These are phyloP conservation scores for Phortica okadai DNA, from an alignment of 2,888 invertebrate genomes.

Conservation along the genomic window DNA sequence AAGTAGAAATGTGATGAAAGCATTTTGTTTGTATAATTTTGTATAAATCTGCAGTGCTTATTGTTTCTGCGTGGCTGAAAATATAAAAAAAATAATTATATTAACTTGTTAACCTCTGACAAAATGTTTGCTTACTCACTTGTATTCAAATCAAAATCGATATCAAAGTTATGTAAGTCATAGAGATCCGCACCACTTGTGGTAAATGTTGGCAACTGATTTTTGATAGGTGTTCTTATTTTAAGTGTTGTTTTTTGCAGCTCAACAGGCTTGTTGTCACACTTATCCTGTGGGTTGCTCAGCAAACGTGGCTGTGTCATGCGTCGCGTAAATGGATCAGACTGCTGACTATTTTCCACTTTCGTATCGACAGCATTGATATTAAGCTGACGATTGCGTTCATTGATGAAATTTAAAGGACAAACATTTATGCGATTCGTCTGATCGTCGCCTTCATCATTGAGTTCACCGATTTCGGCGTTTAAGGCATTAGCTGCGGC, in stretches of 20 bases:
- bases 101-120: not conserved
- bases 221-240: not conserved
- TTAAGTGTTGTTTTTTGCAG: no score
- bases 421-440: not conserved
- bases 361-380: not conserved
- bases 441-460: not conserved
- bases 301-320: not conserved
- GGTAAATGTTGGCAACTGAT: not conserved
- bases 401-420: not conserved
- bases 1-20: not conserved
- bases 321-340: not conserved
- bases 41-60: no score
- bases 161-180: not conserved
- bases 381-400: not conserved
- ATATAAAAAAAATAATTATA: not conserved
- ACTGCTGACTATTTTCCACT: no score
- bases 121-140: not conserved
- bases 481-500: not conserved
- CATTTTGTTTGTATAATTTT: no score
- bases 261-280: no score
- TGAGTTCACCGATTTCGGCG: not conserved
- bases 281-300: not conserved
- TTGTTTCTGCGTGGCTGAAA: not conserved
- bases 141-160: not conserved
- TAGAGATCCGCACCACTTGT: not conserved